Conservation (phyloP, 1,140 invertebrate genomes). For the Lucilia cuprina region DNA sequence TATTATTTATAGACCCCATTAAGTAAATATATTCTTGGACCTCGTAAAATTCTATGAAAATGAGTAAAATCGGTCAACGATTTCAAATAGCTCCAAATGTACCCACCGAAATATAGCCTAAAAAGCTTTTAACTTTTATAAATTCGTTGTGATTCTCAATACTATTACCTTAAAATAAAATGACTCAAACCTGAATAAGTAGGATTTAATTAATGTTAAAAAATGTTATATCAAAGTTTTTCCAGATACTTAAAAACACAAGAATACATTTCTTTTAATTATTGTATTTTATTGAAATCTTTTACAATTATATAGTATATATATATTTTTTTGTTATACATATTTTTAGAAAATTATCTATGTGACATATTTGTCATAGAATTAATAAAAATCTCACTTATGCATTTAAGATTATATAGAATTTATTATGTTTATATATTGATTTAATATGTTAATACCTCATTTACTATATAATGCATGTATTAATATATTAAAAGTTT, state of each 20-base stretch:
- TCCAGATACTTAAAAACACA: not conserved
- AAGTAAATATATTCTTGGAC: no score
- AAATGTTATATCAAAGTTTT: no score
- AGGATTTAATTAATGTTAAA: no score
- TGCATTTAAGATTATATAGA: slow-evolving; percentile 8
- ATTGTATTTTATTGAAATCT: slow-evolving; percentile 16
- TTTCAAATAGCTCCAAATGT: no score
- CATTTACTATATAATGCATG: not conserved
- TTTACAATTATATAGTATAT: not conserved
- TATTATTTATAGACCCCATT: no score
- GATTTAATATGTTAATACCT: not conserved
- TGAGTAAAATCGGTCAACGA: no score
- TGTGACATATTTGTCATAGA: slow-evolving; percentile 13
- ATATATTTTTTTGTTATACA: not conserved
- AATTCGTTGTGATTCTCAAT: no score
- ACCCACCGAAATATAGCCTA: no score
- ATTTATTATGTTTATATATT: not conserved
- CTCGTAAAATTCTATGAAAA: no score
- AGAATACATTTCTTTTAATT: not conserved
- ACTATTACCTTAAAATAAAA: no score
- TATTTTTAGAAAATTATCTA: slow-evolving; percentile 21
- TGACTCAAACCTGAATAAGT: no score
- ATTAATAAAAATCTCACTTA: slow-evolving; percentile 26
- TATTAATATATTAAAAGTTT: not conserved
- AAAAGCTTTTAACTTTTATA: no score